These are phyloP conservation scores for Cuculus canorus DNA, from an alignment of 2,797 vertebrate genomes.

Conservation along the genomic window DNA sequence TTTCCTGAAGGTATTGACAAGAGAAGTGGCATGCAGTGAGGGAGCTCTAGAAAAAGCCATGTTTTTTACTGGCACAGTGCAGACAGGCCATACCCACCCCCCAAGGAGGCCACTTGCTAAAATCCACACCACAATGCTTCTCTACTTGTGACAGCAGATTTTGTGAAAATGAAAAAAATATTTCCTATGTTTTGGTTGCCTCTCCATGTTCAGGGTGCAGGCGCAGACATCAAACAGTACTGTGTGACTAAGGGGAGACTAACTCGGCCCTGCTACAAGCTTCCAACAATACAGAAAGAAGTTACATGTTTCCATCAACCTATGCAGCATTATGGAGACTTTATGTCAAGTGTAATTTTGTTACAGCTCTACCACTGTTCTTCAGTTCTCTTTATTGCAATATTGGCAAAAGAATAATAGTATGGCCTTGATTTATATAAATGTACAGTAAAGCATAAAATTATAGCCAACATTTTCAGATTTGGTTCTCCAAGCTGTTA, in stretches of 20 bases:
- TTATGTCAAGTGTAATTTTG: neutral
- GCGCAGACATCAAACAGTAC: neutral
- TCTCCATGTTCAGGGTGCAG: neutral
- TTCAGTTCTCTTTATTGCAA: neutral
- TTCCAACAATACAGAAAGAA: neutral
- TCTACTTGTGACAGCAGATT: neutral
- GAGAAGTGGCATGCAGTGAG: neutral
- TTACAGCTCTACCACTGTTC: neutral
- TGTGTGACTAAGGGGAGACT: neutral
- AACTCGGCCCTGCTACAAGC: neutral
- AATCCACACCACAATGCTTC: neutral
- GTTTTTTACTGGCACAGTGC: neutral
- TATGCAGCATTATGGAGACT: neutral
- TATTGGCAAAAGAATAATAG: neutral
- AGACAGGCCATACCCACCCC: neutral
- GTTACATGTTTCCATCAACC: no score
- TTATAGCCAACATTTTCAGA: neutral
- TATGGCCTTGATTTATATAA: neutral
- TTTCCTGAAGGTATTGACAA: neutral
- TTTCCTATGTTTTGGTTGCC: neutral
- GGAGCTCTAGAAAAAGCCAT: neutral
- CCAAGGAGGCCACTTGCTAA: neutral
- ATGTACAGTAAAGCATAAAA: neutral
- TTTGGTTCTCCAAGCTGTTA: neutral
- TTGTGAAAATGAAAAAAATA: neutral